Evolutionary conservation across 2,888 invertebrate genomes (phyloP).

Genomic region (Drosophila affinis): DNA sequence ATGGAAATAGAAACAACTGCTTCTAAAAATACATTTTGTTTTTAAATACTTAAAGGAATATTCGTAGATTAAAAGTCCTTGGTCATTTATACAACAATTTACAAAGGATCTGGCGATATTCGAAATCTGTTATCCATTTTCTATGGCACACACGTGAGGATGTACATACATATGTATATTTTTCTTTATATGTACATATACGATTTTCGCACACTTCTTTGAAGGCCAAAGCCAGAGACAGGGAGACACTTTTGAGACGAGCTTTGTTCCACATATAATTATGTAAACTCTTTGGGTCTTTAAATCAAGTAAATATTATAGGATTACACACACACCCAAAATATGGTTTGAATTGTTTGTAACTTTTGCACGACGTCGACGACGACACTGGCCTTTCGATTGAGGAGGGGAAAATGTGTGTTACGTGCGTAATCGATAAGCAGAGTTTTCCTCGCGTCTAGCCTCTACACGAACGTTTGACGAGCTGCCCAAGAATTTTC

Average conservation of each 20-base stretch:
- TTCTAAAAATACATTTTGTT: neutral
- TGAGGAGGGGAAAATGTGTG: constrained; percentile 44
- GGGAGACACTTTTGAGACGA: constrained; percentile 1
- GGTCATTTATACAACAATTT: neutral
- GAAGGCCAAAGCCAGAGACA: constrained; percentile 66
- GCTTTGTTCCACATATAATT: constrained; percentile 3
- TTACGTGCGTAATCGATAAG: constrained; percentile 78
- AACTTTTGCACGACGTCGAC: constrained; percentile 11
- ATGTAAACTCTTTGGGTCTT: constrained; percentile 26
- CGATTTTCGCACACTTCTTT: constrained; percentile 62
- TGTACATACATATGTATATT: neutral
- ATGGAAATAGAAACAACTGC: neutral
- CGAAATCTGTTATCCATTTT: constrained; percentile 7
- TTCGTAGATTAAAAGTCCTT: neutral
- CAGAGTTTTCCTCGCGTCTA: constrained; percentile 68
- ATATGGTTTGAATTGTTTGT: constrained; percentile 10
- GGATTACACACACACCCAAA: neutral
- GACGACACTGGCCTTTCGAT: constrained; percentile 13
- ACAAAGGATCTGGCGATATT: neutral
- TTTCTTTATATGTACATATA: constrained; percentile 22
- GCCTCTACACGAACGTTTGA: constrained; percentile 73
- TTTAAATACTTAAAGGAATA: neutral
- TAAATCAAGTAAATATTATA: neutral
- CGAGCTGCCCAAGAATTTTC: constrained; percentile 59
- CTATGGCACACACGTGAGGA: constrained; percentile 25